Percentiles rank a stretch among this genome's conserved stretches.
Conservation (phyloP, 2,113 vertebrate genomes). For the Oenanthe melanoleuca region DNA sequence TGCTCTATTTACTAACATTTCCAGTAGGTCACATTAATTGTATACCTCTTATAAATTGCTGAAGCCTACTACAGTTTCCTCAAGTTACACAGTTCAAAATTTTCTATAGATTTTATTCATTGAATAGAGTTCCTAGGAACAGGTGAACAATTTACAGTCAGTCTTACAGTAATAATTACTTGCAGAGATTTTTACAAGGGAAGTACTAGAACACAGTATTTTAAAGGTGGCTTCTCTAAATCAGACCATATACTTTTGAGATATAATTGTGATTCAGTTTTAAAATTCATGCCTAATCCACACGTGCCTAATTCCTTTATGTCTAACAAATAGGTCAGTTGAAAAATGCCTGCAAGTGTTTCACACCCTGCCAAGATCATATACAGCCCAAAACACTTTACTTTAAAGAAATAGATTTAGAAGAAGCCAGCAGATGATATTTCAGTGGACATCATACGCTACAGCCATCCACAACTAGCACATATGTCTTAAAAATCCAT, state of each 20-base stretch:
- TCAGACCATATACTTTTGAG: background rate
- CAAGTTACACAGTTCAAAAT: background rate
- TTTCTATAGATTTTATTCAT: background rate
- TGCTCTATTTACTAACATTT: background rate
- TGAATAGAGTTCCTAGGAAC: background rate
- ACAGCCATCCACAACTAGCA: background rate
- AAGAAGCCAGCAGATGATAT: background rate
- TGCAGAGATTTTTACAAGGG: background rate
- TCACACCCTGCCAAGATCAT: background rate
- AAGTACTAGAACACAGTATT: background rate
- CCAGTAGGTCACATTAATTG: background rate
- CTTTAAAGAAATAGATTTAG: background rate
- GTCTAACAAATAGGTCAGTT: background rate
- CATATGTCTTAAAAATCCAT: background rate
- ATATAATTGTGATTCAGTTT: background rate
- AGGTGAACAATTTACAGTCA: background rate
- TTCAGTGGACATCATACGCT: background rate
- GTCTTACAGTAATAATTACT: background rate
- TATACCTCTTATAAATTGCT: background rate
- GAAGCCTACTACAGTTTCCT: background rate
- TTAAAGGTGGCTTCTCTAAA: background rate
- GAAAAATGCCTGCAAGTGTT: background rate
- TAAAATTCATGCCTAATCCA: background rate
- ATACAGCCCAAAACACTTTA: background rate
- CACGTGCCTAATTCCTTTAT: background rate